phyloP scores from a whole-genome alignment of 1,140 invertebrate species.

The Oedothorax gibbosus region DNA sequence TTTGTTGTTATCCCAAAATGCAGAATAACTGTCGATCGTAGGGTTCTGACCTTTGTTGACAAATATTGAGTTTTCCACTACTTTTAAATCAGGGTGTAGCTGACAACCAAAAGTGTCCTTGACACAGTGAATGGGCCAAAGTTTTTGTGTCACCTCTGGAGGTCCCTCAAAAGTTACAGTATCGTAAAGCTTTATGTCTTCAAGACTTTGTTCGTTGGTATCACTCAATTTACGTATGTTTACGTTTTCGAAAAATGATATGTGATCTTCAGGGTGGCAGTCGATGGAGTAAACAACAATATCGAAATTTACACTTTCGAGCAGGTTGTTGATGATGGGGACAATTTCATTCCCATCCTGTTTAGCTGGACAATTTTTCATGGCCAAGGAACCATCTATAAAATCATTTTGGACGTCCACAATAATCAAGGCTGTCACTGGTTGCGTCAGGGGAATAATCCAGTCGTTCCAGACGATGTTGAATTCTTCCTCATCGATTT shows the following conservation, averaged over 20 bases:
- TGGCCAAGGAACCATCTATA: conserved; percentile 91
- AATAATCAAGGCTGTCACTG: conserved; percentile 89
- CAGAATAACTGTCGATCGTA: conserved; percentile 96
- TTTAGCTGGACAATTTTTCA: conserved; percentile 90
- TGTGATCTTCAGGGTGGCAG: conserved; percentile 97
- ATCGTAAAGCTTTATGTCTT: conserved; percentile 74
- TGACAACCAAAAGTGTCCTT: conserved; percentile 94
- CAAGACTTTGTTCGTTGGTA: conserved; percentile 77
- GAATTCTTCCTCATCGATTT: conserved; percentile 86
- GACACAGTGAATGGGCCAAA: conserved; percentile 97
- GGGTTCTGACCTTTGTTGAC: conserved; percentile 79
- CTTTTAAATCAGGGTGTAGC: conserved; percentile 90
- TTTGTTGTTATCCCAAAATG: conserved; percentile 97
- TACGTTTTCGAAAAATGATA: conserved; percentile 96
- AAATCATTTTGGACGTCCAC: conserved; percentile 99
- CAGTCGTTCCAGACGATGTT: conserved; percentile 71
- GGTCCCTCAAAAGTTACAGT: conserved; percentile 91
- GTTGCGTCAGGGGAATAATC: conserved; percentile 81
- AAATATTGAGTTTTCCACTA: conserved; percentile 66
- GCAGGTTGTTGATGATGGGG: conserved; percentile 89
- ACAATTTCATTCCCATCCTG: conserved; percentile 92
- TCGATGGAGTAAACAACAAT: conserved; percentile 95
- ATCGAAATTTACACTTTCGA: conserved; percentile 89
- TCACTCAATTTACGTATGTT: conserved; percentile 74
- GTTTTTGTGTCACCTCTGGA: conserved; percentile 80